A percentile compares a stretch with the other conserved stretches of the same genome.
Evolutionary conservation across 2,888 invertebrate species (phyloP).

Genomic region (Liodrosophila aerea): DNA sequence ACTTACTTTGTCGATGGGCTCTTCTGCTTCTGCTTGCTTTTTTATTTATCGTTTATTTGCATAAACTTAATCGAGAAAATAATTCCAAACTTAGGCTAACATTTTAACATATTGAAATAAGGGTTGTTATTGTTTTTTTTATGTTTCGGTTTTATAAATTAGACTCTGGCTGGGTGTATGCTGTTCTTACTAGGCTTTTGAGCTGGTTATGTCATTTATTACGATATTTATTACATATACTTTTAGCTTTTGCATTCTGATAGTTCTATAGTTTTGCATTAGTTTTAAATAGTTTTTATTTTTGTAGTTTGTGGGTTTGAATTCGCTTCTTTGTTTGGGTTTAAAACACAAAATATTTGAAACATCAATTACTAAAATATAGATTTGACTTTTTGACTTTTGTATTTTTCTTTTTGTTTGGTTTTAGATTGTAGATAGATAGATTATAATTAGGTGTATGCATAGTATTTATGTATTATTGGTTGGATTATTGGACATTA

Average conservation of each 20-base stretch:
- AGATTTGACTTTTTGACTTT: slow-evolving; percentile 35
- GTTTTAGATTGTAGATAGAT: slow-evolving; percentile 39
- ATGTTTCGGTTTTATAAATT: slow-evolving; percentile 31
- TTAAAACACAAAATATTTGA: slow-evolving; percentile 48
- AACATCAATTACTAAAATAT: slow-evolving; percentile 51
- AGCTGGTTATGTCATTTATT: no score
- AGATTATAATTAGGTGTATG: slow-evolving; percentile 49
- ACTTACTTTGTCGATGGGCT: slow-evolving; percentile 69
- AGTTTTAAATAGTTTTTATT: slow-evolving; percentile 19
- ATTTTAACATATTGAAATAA: slow-evolving; percentile 59
- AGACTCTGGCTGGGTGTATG: slow-evolving; percentile 39
- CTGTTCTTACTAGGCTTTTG: slow-evolving; percentile 18
- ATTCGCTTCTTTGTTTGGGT: slow-evolving; percentile 31
- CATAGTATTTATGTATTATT: slow-evolving; percentile 58
- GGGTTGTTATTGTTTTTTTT: slow-evolving; percentile 38
- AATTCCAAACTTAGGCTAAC: slow-evolving; percentile 70
- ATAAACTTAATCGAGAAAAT: slow-evolving; percentile 56
- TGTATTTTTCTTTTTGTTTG: slow-evolving; percentile 44
- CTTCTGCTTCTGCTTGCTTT: slow-evolving; percentile 32
- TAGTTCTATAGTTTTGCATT: slow-evolving; percentile 34
- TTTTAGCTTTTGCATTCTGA: slow-evolving; percentile 28
- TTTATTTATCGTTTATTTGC: slow-evolving; percentile 48
- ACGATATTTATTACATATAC: slow-evolving; percentile 29
- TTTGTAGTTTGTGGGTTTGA: slow-evolving; percentile 41
- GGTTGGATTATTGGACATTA: slow-evolving; percentile 65